Conservation (phyloP, 2,797 vertebrate species). For the Intellagama lesueurii region DNA sequence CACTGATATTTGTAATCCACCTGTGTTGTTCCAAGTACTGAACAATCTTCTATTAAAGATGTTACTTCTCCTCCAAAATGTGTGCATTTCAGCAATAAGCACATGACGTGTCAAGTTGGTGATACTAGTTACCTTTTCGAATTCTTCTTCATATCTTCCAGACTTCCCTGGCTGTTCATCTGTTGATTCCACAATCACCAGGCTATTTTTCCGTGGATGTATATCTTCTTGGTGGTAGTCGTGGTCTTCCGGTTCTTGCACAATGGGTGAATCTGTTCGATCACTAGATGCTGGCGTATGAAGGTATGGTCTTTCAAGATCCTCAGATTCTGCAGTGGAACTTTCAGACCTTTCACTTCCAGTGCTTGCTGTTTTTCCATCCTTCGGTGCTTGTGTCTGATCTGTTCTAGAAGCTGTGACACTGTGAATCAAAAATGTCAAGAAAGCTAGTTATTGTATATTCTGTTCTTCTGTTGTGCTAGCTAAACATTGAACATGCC, state of each 20-base stretch:
- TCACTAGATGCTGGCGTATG: constrained; percentile 53
- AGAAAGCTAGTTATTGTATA: not conserved
- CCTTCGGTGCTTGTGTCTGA: constrained; percentile 46
- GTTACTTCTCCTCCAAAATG: not conserved
- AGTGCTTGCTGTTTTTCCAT: constrained; percentile 31
- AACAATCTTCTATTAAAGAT: not conserved
- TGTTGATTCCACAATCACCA: constrained; percentile 79
- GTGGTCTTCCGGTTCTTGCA: constrained; percentile 81
- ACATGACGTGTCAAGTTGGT: not conserved
- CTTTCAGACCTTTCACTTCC: constrained; percentile 66
- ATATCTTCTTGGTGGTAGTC: constrained; percentile 57
- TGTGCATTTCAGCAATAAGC: not conserved
- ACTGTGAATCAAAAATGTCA: constrained; percentile 67
- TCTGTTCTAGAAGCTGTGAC: constrained; percentile 64
- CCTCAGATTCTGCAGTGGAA: constrained; percentile 30
- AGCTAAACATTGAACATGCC: too few species aligned
- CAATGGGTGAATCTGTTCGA: constrained; percentile 77
- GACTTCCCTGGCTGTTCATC: constrained; percentile 83
- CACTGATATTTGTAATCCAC: not conserved
- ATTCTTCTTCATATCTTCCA: constrained; percentile 79
- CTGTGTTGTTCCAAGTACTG: not conserved
- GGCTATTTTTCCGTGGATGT: constrained; percentile 70
- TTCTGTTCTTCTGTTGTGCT: not conserved
- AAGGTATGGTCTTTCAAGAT: constrained; percentile 14
- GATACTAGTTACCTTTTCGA: constrained; percentile 86